Base-by-base conservation (phyloP, 2,888 invertebrate genomes). In the Cyaniris semiargus region DNA sequence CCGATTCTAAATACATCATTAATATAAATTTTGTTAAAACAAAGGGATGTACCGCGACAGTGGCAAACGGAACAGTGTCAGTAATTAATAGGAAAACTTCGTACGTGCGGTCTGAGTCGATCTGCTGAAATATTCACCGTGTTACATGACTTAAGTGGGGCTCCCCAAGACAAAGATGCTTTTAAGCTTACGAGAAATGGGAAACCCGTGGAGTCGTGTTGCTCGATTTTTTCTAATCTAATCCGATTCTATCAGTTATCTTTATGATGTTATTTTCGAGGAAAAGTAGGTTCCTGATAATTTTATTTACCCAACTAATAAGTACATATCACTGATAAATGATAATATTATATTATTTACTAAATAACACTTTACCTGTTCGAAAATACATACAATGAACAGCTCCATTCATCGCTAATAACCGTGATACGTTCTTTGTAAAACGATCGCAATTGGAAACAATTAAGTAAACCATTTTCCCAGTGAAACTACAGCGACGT, bases 111-210 rank as follows among this genome's bases (percentile, higher is more conserved):
- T 75, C 84, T 58, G 83, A 85, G 79, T 81, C 86, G 85, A 87
- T 79, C 80, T 81, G 78, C 78, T 92, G 86, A 91, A 92, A 89
- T 91, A 92, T 92, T 90, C 91, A 92, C 87, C 86, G 86, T 87
- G 88, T 84, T 86, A 87, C 87, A 86, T 85, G 86, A 87, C 89
- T 89, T 91, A 88, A 88, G 89, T 87, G 87, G 88, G 88, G 88
- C 89, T 90, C 89, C 83, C 86, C 82, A 90, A 92, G 91, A 92
- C 92, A 92, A 92, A 92, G 92, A 92, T 91, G 92, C 93, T 93
- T 92, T 93, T 91, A 93, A 92, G 91, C 90, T 89, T 86, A 85
- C 84, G 79, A 78, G 86, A 84, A 86, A 81, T 86, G 66, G 27
- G 79, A 80, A 80, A 79, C 70, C 76, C 77, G 78, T 86, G 81